These are phyloP conservation scores for Apis dorsata DNA, from an alignment of 1,140 invertebrate genomes.

Conservation along the genomic window DNA sequence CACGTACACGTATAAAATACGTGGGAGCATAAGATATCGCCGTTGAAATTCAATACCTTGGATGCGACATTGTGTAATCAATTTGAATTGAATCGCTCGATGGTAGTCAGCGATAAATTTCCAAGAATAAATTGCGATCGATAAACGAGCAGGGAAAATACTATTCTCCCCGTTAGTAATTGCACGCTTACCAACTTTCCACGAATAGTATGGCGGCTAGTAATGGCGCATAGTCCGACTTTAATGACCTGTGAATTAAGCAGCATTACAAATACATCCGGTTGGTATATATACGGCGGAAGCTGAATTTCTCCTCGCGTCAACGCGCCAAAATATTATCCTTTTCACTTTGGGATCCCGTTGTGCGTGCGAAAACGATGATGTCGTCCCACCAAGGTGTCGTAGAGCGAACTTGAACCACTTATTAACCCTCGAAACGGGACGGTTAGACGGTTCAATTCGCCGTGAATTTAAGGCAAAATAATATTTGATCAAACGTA, in stretches of 20 bases:
- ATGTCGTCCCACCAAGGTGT: background rate
- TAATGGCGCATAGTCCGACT: constrained; percentile 21
- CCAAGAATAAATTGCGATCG: constrained; percentile 20
- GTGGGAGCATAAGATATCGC: background rate
- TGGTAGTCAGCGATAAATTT: background rate
- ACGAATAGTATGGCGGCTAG: background rate
- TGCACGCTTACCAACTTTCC: constrained; percentile 23
- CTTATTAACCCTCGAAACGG: background rate
- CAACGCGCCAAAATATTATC: constrained; percentile 11
- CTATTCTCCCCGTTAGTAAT: background rate
- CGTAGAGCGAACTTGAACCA: background rate
- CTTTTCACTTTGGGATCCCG: constrained; percentile 1
- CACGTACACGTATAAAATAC: no score
- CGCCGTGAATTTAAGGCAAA: background rate
- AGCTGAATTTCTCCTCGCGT: background rate
- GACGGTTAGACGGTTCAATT: background rate
- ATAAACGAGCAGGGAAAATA: constrained; percentile 27
- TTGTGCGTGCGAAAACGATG: background rate
- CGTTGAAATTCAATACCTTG: background rate
- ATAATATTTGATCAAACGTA: background rate
- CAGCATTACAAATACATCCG: constrained; percentile 33
- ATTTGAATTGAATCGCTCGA: background rate
- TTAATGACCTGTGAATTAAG: constrained; percentile 46
- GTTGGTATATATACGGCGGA: no score
- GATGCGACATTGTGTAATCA: constrained; percentile 6